phyloP scores from a whole-genome alignment of 2,888 invertebrate species.

The Acrobeloides nanus region DNA sequence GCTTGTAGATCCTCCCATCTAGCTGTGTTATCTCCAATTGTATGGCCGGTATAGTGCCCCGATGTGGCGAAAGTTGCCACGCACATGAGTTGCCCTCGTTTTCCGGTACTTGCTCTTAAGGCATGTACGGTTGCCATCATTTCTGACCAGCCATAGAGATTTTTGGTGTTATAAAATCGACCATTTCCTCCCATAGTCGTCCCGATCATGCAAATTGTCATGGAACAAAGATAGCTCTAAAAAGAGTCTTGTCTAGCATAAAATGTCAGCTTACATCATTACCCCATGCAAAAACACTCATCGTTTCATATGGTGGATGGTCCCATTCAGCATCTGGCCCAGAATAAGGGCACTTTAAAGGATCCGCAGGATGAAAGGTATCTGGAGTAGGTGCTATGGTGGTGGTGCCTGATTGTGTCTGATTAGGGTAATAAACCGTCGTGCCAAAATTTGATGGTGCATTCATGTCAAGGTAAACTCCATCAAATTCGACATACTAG shows the following conservation, averaged over 20 bases:
- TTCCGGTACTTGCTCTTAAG: slow-evolving; percentile 43
- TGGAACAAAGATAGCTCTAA: slow-evolving; percentile 32
- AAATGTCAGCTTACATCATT: too few relatives aligned
- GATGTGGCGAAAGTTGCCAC: slow-evolving; percentile 52
- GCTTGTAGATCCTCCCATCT: slow-evolving; percentile 68
- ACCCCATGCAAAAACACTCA: too few relatives aligned
- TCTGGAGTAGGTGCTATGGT: too few relatives aligned
- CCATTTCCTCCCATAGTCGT: slow-evolving; percentile 32
- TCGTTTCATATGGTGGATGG: slow-evolving; percentile 44
- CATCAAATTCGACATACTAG: slow-evolving; percentile 72
- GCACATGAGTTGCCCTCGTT: slow-evolving; percentile 53
- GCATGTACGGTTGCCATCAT: slow-evolving; percentile 64
- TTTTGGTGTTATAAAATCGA: slow-evolving; percentile 70
- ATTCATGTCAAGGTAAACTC: slow-evolving; percentile 84
- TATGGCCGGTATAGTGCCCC: slow-evolving; percentile 62
- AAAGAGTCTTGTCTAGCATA: too few relatives aligned
- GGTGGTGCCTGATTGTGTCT: too few relatives aligned
- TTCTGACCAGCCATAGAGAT: slow-evolving; percentile 70
- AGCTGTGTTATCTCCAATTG: slow-evolving; percentile 75
- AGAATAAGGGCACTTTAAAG: slow-evolving; percentile 37
- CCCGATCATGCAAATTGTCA: slow-evolving; percentile 49
- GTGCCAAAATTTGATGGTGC: slow-evolving; percentile 74
- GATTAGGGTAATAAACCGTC: too few relatives aligned
- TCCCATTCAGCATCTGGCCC: slow-evolving; percentile 34
- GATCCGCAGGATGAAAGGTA: slow-evolving; percentile 40